Conservation (phyloP, 2,113 vertebrate genomes). For the Trachemys scripta region DNA sequence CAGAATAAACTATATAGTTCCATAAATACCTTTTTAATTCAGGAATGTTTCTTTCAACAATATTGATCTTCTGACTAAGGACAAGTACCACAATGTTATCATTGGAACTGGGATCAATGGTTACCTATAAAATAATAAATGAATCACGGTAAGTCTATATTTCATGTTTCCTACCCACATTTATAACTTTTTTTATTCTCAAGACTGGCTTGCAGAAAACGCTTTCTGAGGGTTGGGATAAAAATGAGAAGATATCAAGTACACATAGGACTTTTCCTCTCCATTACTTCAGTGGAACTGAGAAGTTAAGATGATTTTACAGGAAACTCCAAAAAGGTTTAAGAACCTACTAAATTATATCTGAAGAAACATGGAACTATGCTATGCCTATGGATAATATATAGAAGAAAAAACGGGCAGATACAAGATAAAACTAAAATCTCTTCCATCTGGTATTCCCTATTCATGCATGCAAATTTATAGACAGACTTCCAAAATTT, state of each 20-base stretch:
- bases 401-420: neutral
- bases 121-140: slow-evolving; percentile 71
- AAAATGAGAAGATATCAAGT: neutral
- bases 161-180: neutral
- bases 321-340: neutral
- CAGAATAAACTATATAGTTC: neutral
- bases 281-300: neutral
- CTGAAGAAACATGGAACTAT: neutral
- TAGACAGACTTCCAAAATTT: neutral
- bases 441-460: neutral
- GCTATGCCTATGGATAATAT: neutral
- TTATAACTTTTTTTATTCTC: neutral
- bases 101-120: slow-evolving; percentile 55
- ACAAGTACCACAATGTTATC: slow-evolving; percentile 72
- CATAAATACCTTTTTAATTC: slow-evolving; percentile 76
- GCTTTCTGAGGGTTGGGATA: neutral
- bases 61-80: slow-evolving; percentile 75
- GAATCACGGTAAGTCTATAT: neutral
- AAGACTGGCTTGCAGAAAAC: neutral
- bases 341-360: neutral
- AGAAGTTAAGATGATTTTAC: neutral
- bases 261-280: neutral
- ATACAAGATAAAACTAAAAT: neutral
- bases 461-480: neutral
- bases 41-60: slow-evolving; percentile 72